phyloP scores from a whole-genome alignment of 2,888 invertebrate species.

The Apocheima hispidaria region DNA sequence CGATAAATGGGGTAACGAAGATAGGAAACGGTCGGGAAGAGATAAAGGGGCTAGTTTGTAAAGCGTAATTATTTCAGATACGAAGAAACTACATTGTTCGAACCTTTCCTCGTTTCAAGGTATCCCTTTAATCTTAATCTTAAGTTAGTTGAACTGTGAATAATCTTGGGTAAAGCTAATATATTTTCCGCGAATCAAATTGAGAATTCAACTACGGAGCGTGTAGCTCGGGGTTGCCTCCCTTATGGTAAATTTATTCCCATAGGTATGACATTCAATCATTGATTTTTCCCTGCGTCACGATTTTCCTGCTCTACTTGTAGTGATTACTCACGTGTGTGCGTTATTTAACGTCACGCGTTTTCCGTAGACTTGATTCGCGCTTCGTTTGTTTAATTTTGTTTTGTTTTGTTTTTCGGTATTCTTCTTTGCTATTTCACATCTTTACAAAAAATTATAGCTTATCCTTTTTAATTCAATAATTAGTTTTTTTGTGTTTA shows the following conservation, averaged over 20 bases:
- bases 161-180: constrained; percentile 49
- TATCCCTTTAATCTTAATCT: constrained; percentile 35
- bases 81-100: constrained; percentile 34
- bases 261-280: constrained; percentile 83
- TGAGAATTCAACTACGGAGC: constrained; percentile 73
- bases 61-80: constrained; percentile 71
- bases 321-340: constrained; percentile 29
- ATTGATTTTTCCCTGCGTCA: constrained; percentile 68
- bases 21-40: constrained; percentile 64
- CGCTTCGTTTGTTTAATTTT: not conserved
- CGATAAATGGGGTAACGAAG: constrained; percentile 68
- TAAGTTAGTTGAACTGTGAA: constrained; percentile 43
- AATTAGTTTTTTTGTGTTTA: too few species aligned
- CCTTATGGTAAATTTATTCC: constrained; percentile 76
- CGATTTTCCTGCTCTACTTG: constrained; percentile 47
- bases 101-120: constrained; percentile 20
- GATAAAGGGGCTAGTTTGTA: constrained; percentile 72
- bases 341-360: constrained; percentile 18
- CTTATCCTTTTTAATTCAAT: too few species aligned
- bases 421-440: too few species aligned
- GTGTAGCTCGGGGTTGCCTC: constrained; percentile 62
- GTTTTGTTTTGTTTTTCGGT: not conserved
- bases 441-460: too few species aligned
- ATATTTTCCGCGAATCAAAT: constrained; percentile 63
- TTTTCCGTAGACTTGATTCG: constrained; percentile 2